Evolutionary conservation across 2,797 vertebrate species (phyloP).

Genomic region (Micropoecilia bifurca): DNA sequence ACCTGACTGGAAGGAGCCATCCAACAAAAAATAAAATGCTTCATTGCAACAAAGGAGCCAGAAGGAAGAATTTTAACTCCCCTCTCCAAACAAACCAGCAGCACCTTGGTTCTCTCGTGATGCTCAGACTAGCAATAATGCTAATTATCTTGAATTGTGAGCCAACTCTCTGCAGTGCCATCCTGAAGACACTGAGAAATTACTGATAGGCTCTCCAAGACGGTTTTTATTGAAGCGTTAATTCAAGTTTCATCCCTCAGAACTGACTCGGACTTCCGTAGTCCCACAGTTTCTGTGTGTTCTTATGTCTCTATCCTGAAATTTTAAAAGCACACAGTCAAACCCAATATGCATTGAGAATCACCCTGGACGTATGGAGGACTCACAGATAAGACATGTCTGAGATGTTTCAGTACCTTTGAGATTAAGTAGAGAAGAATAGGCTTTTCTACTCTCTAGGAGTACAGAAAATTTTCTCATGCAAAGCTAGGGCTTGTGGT

Average conservation of each 20-base stretch:
- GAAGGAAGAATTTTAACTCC: background rate
- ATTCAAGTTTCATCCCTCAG: background rate
- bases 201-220: background rate
- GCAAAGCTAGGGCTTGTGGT: background rate
- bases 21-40: background rate
- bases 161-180: background rate
- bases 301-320: too few relatives aligned
- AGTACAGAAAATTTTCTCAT: background rate
- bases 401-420: background rate
- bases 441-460: background rate
- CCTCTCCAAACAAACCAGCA: background rate
- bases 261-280: background rate
- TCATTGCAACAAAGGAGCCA: background rate
- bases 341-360: background rate
- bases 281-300: too few relatives aligned
- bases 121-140: background rate
- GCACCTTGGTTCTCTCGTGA: background rate
- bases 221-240: background rate
- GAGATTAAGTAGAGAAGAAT: background rate
- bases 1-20: background rate
- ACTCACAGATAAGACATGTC: background rate
- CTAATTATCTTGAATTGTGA: background rate
- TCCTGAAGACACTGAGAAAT: background rate
- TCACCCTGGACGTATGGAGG: background rate
- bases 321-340: background rate